Percentiles rank a stretch among this genome's conserved stretches.
Evolutionary conservation across 2,113 vertebrate species (phyloP).

Genomic region (Baryphthengus martii): DNA sequence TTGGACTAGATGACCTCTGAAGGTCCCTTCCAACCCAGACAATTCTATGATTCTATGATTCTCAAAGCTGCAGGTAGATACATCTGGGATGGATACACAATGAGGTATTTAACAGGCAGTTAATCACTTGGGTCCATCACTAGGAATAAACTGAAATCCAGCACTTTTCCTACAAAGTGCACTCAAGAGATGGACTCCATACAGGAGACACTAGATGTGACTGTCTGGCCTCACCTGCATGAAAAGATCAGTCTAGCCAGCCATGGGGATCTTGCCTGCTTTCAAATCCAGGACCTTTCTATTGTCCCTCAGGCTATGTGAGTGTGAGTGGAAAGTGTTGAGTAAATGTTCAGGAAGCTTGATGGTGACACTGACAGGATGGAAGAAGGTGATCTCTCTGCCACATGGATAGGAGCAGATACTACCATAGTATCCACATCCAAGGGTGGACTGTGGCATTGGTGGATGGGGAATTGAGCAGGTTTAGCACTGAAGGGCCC

Average conservation of each 20-base stretch:
- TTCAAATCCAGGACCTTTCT: neutral
- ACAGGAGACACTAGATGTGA: neutral
- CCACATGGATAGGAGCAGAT: rapidly evolving
- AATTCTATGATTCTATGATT: too few species aligned
- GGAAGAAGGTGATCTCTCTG: neutral
- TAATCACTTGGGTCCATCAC: too few species aligned
- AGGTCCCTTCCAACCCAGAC: too few species aligned
- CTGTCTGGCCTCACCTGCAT: neutral
- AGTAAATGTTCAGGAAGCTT: neutral
- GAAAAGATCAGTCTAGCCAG: neutral
- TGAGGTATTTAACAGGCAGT: neutral
- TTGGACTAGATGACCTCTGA: too few species aligned
- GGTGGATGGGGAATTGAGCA: neutral
- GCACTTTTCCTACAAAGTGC: neutral
- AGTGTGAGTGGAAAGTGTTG: neutral
- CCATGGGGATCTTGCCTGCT: neutral
- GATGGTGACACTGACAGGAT: rapidly evolving
- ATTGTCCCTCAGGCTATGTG: neutral
- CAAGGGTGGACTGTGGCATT: neutral
- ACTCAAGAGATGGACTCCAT: too few species aligned
- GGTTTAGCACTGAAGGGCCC: neutral
- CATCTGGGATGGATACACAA: neutral
- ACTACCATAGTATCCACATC: neutral
- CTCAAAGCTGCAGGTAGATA: neutral
- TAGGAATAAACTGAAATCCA: neutral